These are phyloP conservation scores for Drosophila leonis DNA, from an alignment of 2,888 invertebrate species.

Conservation along the genomic window DNA sequence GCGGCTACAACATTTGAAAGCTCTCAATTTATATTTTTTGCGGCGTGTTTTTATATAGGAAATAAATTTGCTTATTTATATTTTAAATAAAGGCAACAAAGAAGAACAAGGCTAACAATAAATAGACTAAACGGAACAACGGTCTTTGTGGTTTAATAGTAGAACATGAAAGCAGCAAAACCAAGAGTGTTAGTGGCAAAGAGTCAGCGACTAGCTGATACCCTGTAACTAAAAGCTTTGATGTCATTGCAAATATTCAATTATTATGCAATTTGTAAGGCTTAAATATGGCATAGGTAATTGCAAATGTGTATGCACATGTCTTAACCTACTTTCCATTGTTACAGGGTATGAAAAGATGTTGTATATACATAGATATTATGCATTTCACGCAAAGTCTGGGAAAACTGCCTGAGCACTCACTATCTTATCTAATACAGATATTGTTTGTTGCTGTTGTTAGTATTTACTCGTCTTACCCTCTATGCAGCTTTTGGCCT, in stretches of 20 bases:
- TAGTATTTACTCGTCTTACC: conserved; percentile 66
- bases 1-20: conserved; percentile 7
- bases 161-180: neutral
- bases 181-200: neutral
- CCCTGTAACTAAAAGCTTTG: neutral
- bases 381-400: neutral
- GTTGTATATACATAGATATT: neutral
- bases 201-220: neutral
- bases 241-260: neutral
- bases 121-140: conserved; percentile 4
- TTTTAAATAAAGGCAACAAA: conserved; percentile 28
- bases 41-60: conserved; percentile 36
- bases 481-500: conserved; percentile 82
- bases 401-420: conserved; percentile 23
- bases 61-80: conserved; percentile 19
- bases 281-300: neutral
- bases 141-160: conserved; percentile 14
- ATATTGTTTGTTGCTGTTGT: neutral
- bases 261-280: neutral
- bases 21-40: conserved; percentile 13
- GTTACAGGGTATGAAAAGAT: neutral
- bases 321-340: conserved; percentile 3
- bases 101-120: conserved; percentile 20
- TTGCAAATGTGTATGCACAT: neutral
- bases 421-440: conserved; percentile 10